These are phyloP conservation scores for Caenorhabditis elegans DNA, from an alignment of 1,140 invertebrate genomes.

Conservation along the genomic window DNA sequence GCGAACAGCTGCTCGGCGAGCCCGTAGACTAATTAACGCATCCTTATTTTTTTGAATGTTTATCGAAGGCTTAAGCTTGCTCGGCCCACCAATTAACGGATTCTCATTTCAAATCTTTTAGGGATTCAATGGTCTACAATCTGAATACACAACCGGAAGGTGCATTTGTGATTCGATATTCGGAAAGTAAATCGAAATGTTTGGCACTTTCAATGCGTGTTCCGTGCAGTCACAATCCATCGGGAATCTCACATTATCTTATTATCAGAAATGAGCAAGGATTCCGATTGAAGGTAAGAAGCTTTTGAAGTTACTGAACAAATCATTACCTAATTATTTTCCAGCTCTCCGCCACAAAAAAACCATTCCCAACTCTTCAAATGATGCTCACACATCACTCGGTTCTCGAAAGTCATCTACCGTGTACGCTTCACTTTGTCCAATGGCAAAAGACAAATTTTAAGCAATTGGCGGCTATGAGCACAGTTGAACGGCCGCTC, in stretches of 20 bases:
- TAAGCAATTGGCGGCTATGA: neutral
- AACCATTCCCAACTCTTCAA: conserved; percentile 38
- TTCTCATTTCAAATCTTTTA: neutral
- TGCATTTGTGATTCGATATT: conserved; percentile 42
- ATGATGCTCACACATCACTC: conserved; percentile 42
- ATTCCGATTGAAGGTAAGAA: conserved; percentile 33
- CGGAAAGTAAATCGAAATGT: conserved; percentile 25
- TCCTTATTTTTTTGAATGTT: neutral
- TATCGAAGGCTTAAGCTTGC: neutral
- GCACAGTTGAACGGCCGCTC: neutral
- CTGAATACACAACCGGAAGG: conserved; percentile 33
- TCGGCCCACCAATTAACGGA: neutral
- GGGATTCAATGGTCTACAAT: conserved; percentile 35
- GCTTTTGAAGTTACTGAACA: neutral
- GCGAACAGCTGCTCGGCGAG: neutral
- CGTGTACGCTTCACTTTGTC: conserved; percentile 34
- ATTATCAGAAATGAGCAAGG: conserved; percentile 42
- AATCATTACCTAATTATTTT: neutral
- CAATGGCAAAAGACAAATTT: conserved; percentile 38
- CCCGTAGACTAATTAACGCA: neutral
- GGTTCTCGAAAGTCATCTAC: conserved; percentile 37
- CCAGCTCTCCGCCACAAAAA: conserved; percentile 24
- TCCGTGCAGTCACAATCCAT: conserved; percentile 34
- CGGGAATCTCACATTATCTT: conserved; percentile 39
- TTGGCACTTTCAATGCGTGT: conserved; percentile 38